phyloP scores from a whole-genome alignment of 2,797 vertebrate genomes.

The Falco naumanni region DNA sequence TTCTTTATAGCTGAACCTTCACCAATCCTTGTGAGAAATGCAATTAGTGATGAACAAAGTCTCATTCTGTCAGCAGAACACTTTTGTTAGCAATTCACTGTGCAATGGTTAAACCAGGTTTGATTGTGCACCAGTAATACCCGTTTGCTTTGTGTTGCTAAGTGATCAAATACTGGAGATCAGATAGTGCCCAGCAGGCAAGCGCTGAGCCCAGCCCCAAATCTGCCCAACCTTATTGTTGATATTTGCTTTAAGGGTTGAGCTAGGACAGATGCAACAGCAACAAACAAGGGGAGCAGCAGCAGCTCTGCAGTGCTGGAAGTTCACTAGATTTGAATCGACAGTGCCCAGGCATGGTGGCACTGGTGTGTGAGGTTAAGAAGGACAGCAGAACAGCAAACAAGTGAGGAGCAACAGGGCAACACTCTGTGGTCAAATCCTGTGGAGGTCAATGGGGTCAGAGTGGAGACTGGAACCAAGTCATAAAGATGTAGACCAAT shows the following conservation, averaged over 20 bases:
- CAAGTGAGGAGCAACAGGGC: neutral
- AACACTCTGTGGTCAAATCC: neutral
- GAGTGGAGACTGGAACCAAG: neutral
- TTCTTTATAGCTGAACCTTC: neutral
- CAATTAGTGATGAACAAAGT: neutral
- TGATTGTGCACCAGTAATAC: neutral
- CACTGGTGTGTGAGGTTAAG: neutral
- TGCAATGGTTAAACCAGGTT: neutral
- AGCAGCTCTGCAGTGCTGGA: neutral
- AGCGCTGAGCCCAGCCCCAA: neutral
- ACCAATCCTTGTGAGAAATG: neutral
- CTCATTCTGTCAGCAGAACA: neutral
- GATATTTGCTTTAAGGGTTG: neutral
- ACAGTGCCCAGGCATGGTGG: fast-evolving
- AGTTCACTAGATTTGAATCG: neutral
- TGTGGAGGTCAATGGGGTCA: neutral
- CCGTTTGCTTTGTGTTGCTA: neutral
- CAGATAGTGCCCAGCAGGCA: neutral
- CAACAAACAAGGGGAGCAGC: fast-evolving
- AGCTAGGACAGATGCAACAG: neutral
- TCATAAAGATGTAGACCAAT: neutral
- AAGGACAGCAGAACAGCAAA: neutral
- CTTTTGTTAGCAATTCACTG: neutral
- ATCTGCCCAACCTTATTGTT: neutral
- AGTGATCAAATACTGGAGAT: neutral